Evolutionary conservation across 2,888 invertebrate genomes (phyloP), one percentile per base, ranked within the genome.

Genomic region (Agrochola lychnidis): DNA sequence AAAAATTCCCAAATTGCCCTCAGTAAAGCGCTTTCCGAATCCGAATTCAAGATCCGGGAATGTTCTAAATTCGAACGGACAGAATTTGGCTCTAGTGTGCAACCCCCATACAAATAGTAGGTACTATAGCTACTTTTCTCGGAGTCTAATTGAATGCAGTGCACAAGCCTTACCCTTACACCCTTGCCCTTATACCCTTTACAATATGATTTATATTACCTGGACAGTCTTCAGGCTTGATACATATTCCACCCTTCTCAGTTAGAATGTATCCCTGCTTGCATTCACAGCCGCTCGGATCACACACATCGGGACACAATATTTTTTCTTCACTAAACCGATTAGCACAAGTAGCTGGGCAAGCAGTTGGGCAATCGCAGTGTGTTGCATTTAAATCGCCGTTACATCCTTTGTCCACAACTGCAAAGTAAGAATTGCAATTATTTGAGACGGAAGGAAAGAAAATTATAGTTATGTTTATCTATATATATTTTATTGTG

Each of bases 331-430:
- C 40, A 7, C 10, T 72, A 1, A 22, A 4, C 25, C 16, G 70
- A 70, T 72, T 10, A 16, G 40, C 70, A 42, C 71, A 72, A 22
- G 71, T 71, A 25, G 22, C 10, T 4, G 71, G 71, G 51, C 36
- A 36, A 36, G 36, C 36, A 36, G 36, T 36, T 36, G 36, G 36
- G 4, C 36, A 36, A 36, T 36, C 36, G 36, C 36, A 3, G 36
- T 36, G 36, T 36, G 36, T 36, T 36, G 36, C 36, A 36, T 36
- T 36, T 36, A 36, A 4, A 36, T 36, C 36, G 36, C 36, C 36
- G 36, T 36, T 36, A 36, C 36, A 36, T 36, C 36, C 36, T 36
- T 36, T 36, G 36, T 36, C 36, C 36, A 36, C 36, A 36, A 36
- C 36, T 36, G 4, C 36, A 36, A 36, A 36, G 36, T 36, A 36